Evolutionary conservation across 2,797 vertebrate species (phyloP).

Genomic region (Leptoclinus maculatus): DNA sequence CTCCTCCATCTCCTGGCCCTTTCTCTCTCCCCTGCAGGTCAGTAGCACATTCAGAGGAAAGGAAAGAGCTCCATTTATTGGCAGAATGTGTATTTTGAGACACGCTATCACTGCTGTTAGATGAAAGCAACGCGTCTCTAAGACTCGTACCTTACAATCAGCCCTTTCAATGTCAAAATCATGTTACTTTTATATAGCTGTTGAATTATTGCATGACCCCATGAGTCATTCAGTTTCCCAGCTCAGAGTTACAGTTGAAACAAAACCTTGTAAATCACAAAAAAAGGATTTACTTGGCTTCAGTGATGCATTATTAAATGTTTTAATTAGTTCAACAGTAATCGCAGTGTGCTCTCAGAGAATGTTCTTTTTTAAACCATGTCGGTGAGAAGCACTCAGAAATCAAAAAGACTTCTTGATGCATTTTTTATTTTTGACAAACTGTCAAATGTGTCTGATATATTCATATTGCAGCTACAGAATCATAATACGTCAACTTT

Average conservation of each 20-base stretch:
- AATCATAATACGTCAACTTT: neutral
- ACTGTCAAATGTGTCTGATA: neutral
- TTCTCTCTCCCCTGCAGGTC: constrained; percentile 67
- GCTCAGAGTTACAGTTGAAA: neutral
- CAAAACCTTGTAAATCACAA: constrained; percentile 3
- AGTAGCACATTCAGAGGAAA: constrained; percentile 41
- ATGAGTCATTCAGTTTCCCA: neutral
- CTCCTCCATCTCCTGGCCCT: constrained; percentile 76
- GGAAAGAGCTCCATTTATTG: neutral
- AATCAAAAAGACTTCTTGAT: neutral
- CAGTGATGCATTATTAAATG: constrained; percentile 4
- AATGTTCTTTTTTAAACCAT: constrained; percentile 5
- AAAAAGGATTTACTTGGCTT: neutral
- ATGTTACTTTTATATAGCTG: neutral
- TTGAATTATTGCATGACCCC: neutral
- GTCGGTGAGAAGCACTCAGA: neutral
- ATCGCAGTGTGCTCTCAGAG: neutral
- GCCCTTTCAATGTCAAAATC: neutral
- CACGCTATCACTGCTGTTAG: neutral
- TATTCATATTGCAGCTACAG: neutral
- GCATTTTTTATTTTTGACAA: neutral
- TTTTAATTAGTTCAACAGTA: constrained; percentile 17
- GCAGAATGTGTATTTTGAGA: constrained; percentile 14
- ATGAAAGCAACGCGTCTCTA: constrained; percentile 4
- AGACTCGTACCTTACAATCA: neutral